These are phyloP conservation scores for Actinia equina DNA, from an alignment of 64 coral and sea anemone genomes.

Conservation along the genomic window DNA sequence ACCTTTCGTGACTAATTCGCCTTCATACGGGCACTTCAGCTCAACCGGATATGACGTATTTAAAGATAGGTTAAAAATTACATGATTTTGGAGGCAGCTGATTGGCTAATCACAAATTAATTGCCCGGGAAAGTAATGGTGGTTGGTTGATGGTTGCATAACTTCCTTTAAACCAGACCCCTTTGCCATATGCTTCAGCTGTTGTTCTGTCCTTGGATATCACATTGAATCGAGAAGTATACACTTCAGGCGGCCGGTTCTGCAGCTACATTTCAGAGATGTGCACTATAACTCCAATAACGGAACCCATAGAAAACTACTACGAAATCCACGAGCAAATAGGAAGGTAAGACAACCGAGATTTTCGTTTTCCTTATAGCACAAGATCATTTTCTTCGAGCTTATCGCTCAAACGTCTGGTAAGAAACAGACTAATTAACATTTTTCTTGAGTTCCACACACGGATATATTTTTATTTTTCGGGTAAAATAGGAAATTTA, in stretches of 20 bases:
- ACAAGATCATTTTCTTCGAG: not conserved
- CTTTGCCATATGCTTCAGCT: not conserved
- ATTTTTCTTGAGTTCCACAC: not conserved
- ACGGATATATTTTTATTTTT: not conserved
- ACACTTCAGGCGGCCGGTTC: not conserved
- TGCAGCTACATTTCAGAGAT: not conserved
- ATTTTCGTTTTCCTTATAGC: constrained; percentile 10
- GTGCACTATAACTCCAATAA: constrained; percentile 26
- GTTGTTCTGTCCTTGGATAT: not conserved
- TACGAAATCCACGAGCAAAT: constrained; percentile 86
- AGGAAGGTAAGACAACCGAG: constrained; percentile 49
- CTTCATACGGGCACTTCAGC: not conserved
- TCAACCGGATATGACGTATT: not conserved
- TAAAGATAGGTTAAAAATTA: not conserved
- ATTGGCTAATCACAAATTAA: not conserved
- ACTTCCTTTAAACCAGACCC: not conserved
- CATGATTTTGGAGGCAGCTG: not conserved
- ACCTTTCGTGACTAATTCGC: not conserved
- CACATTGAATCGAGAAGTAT: not conserved
- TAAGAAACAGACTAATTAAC: constrained; percentile 27
- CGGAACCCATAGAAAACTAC: constrained; percentile 72
- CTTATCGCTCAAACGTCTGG: not conserved
- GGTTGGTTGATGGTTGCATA: constrained; percentile 10
- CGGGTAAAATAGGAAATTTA: not conserved
- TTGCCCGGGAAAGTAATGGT: constrained; percentile 1